Conservation (phyloP, 2,888 invertebrate species). For the Lasioglossum villosulum region DNA sequence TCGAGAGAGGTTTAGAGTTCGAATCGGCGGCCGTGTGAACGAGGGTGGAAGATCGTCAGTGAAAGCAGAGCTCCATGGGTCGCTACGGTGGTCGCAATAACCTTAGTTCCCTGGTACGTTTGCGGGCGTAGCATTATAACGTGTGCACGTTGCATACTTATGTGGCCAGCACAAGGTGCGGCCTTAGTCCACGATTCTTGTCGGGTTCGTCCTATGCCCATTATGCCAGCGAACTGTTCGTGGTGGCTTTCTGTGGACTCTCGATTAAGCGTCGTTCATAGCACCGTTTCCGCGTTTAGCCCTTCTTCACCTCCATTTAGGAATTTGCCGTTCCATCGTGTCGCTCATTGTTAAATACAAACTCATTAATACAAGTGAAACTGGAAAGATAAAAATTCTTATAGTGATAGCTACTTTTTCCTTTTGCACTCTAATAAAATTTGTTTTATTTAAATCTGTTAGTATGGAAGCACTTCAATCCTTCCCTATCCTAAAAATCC, state of each 20-base stretch:
- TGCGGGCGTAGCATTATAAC: conserved; percentile 79
- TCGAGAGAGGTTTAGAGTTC: background rate
- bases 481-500: too few species aligned
- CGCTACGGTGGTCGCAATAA: conserved; percentile 79
- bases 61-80: conserved; percentile 52
- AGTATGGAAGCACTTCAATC: too few species aligned
- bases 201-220: conserved; percentile 77
- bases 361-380: too few species aligned
- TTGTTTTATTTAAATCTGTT: too few species aligned
- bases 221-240: conserved; percentile 75
- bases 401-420: too few species aligned
- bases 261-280: conserved; percentile 74
- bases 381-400: too few species aligned
- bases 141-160: conserved; percentile 73
- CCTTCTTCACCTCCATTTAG: background rate
- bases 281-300: conserved; percentile 21
- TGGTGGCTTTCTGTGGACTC: conserved; percentile 62
- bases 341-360: background rate
- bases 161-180: conserved; percentile 79
- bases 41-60: conserved; percentile 58
- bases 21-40: conserved; percentile 1
- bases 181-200: conserved; percentile 80
- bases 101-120: conserved; percentile 73
- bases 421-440: too few species aligned
- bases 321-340: background rate